phyloP scores from a whole-genome alignment of 1,140 invertebrate genomes.

The Diachasma alloeum region DNA sequence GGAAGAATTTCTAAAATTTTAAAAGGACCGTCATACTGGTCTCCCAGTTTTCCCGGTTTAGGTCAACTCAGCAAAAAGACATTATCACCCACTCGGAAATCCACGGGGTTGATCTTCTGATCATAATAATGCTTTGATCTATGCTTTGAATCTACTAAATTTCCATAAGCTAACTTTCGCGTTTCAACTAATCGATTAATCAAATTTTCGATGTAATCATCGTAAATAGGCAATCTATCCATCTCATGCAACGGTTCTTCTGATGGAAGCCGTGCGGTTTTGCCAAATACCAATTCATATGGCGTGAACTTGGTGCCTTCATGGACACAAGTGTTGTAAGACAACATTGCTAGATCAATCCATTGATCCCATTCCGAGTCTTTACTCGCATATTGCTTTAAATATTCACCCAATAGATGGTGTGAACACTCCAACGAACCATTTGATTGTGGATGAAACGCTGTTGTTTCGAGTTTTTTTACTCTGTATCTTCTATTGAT shows the following conservation, averaged over 20 bases:
- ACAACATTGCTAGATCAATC: conserved; percentile 6
- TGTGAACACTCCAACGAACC: conserved; percentile 40
- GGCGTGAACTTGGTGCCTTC: conserved; percentile 39
- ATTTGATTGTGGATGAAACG: conserved; percentile 29
- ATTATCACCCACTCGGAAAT: neutral
- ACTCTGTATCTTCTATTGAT: conserved; percentile 36
- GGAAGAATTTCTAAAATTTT: neutral
- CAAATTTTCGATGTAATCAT: neutral
- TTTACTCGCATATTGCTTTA: conserved; percentile 37
- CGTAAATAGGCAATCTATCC: neutral
- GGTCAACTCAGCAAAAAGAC: neutral
- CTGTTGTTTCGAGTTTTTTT: conserved; percentile 4
- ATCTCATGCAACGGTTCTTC: neutral
- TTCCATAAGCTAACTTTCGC: neutral
- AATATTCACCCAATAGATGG: conserved; percentile 35
- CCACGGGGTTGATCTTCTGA: neutral
- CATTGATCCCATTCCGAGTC: conserved; percentile 51
- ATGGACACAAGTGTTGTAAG: conserved; percentile 36
- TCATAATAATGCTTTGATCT: conserved; percentile 19
- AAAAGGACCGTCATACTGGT: conserved; percentile 14
- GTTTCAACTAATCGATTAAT: neutral
- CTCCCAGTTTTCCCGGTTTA: neutral
- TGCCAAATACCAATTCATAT: conserved; percentile 16
- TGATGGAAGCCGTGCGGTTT: neutral
- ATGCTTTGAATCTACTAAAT: conserved; percentile 9